These are phyloP conservation scores for Pectinophora gossypiella DNA, from an alignment of 1,140 invertebrate species.

Conservation along the genomic window DNA sequence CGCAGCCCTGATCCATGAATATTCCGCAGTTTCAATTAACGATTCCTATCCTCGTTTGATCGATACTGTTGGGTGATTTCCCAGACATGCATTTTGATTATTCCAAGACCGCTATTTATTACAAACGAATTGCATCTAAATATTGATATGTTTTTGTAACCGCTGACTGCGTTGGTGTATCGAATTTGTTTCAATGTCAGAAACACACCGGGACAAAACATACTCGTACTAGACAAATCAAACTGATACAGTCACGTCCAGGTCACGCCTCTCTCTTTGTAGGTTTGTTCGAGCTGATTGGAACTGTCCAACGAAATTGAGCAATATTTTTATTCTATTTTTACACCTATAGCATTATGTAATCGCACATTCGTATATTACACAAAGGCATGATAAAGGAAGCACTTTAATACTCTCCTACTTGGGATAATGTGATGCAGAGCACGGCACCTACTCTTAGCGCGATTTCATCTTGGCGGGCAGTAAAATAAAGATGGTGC, in stretches of 20 bases:
- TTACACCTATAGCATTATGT: no score
- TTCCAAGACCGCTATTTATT: neutral
- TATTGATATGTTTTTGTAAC: neutral
- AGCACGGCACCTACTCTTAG: constrained; percentile 9
- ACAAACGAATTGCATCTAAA: neutral
- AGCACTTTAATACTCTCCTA: constrained; percentile 1
- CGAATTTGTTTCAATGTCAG: constrained; percentile 34
- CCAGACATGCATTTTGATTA: neutral
- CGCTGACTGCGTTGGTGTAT: constrained; percentile 11
- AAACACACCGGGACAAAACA: constrained; percentile 30
- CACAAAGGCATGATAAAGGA: neutral
- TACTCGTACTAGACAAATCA: constrained; percentile 17
- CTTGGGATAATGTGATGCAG: constrained; percentile 11
- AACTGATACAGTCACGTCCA: constrained; percentile 10
- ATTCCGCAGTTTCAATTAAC: constrained; percentile 5
- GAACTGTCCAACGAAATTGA: constrained; percentile 5
- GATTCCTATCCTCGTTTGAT: neutral
- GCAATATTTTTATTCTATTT: no score
- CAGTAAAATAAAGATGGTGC: constrained; percentile 61
- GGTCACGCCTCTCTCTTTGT: constrained; percentile 10
- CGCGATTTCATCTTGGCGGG: constrained; percentile 23
- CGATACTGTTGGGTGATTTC: neutral
- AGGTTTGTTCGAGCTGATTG: constrained; percentile 10
- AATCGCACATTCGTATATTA: no score
- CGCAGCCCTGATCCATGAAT: neutral